Evolutionary conservation across 2,888 invertebrate species (phyloP).

Genomic region (Suillia variegata): DNA sequence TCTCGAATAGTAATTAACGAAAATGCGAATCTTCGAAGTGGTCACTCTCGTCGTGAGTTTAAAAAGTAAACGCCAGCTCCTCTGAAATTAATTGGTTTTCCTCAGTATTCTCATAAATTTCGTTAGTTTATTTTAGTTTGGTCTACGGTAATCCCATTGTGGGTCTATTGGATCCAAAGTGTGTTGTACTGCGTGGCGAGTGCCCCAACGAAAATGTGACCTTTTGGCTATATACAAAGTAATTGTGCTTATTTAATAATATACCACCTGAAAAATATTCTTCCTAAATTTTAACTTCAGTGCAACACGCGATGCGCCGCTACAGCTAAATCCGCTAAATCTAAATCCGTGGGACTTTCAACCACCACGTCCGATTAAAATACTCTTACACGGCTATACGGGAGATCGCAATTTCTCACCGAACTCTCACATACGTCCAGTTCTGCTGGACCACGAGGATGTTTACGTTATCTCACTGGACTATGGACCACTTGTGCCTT

Average conservation of each 20-base stretch:
- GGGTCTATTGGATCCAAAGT: constrained; percentile 41
- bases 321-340: constrained; percentile 59
- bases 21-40: neutral
- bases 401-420: constrained; percentile 68
- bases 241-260: constrained; percentile 32
- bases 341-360: constrained; percentile 43
- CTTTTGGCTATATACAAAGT: constrained; percentile 70
- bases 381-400: constrained; percentile 70
- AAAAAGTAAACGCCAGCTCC: neutral
- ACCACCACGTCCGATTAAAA: constrained; percentile 63
- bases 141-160: constrained; percentile 34
- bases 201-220: constrained; percentile 69
- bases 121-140: neutral
- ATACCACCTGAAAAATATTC: neutral
- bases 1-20: neutral
- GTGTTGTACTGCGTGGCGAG: constrained; percentile 29
- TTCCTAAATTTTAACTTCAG: constrained; percentile 35
- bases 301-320: constrained; percentile 58
- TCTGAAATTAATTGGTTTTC: too few species aligned
- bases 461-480: constrained; percentile 70
- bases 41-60: neutral
- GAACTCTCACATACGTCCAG: constrained; percentile 68
- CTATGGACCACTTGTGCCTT: constrained; percentile 66
- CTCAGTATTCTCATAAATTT: too few species aligned
- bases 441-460: constrained; percentile 64